phyloP scores from a whole-genome alignment of 2,797 vertebrate species.

The Gastrophryne carolinensis region DNA sequence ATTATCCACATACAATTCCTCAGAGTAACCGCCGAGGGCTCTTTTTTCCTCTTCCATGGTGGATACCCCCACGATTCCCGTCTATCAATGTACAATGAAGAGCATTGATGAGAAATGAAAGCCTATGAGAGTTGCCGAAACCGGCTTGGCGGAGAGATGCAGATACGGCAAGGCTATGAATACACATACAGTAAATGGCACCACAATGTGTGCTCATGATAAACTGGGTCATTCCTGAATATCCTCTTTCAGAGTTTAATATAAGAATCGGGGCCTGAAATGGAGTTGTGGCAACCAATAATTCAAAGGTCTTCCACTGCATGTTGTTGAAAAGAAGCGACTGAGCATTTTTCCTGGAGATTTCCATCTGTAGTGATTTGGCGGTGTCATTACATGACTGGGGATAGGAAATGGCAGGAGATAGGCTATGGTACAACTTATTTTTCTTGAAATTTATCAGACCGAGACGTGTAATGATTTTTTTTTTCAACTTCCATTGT shows the following conservation, averaged over 20 bases:
- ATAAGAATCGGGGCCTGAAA: conserved; percentile 48
- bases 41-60: conserved; percentile 29
- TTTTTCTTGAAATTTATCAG: conserved; percentile 20
- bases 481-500: conserved; percentile 11
- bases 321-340: conserved; percentile 27
- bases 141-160: conserved; percentile 41
- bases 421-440: conserved; percentile 11
- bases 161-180: conserved; percentile 49
- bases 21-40: conserved; percentile 41
- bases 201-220: conserved; percentile 44
- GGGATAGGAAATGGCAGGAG: conserved; percentile 27
- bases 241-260: conserved; percentile 51
- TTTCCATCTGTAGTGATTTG: conserved; percentile 41
- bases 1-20: conserved; percentile 53
- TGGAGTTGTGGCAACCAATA: conserved; percentile 49
- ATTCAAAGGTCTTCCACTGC: conserved; percentile 25
- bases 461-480: background rate
- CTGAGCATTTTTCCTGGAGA: conserved; percentile 37
- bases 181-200: conserved; percentile 49
- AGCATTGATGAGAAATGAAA: conserved; percentile 48
- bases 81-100: conserved; percentile 50
- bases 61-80: conserved; percentile 35
- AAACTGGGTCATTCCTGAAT: conserved; percentile 49
- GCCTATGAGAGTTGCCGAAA: conserved; percentile 30
- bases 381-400: conserved; percentile 40